Conservation (phyloP, 2,797 vertebrate genomes). For the Bucorvus abyssinicus region DNA sequence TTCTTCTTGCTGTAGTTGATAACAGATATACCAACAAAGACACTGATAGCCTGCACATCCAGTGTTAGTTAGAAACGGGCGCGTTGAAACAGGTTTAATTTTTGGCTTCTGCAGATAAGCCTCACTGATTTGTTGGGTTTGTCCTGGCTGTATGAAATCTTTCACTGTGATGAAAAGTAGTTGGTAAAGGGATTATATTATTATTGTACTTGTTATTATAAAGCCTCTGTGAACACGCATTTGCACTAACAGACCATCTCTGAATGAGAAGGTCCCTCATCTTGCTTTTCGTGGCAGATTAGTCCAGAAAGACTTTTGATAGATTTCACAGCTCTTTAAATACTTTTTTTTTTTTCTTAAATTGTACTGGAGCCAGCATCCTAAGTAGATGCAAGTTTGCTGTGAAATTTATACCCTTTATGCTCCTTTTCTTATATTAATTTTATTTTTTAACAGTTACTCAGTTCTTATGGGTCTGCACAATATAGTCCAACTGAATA, state of each 20-base stretch:
- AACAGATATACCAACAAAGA: neutral
- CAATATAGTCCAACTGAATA: neutral
- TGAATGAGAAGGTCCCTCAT: neutral
- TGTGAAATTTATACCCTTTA: neutral
- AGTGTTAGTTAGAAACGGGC: constrained; percentile 1
- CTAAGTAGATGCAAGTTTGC: neutral
- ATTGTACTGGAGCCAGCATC: neutral
- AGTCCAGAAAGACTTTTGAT: neutral
- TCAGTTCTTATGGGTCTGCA: neutral
- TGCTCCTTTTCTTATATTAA: neutral
- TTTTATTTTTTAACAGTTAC: neutral
- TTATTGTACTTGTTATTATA: neutral
- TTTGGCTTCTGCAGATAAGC: constrained; percentile 10
- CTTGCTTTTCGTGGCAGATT: constrained; percentile 36
- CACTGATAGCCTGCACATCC: neutral
- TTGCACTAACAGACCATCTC: neutral
- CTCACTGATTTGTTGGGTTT: constrained; percentile 17
- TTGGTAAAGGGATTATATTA: neutral
- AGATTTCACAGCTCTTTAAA: neutral
- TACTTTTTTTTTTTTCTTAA: neutral
- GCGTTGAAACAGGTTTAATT: constrained; percentile 9
- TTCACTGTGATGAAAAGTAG: constrained; percentile 3
- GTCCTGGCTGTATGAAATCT: neutral
- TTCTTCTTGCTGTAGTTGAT: neutral
- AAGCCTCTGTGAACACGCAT: neutral